Evolutionary conservation across 1,140 invertebrate genomes (phyloP).

Genomic region (Papilio xuthus): DNA sequence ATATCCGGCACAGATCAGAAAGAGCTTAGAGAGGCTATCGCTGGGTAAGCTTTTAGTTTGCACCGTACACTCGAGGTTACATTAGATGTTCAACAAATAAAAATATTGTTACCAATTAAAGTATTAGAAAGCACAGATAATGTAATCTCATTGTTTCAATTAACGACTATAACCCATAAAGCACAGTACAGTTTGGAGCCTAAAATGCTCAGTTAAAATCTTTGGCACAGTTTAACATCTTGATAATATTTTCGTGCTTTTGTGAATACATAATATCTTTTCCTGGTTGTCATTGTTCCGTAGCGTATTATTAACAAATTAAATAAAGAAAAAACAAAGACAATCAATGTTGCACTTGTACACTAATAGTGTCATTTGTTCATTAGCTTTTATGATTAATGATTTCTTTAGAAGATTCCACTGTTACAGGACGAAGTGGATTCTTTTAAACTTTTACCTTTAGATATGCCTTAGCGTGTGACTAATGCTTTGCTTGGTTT

Average conservation of each 20-base stretch:
- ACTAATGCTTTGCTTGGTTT: slow-evolving; percentile 82
- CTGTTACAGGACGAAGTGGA: slow-evolving; percentile 73
- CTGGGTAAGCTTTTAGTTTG: slow-evolving; percentile 85
- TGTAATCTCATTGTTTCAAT: slow-evolving; percentile 65
- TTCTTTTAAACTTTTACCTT: slow-evolving; percentile 63
- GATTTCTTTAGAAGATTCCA: slow-evolving; percentile 62
- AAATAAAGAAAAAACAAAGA: slow-evolving; percentile 54
- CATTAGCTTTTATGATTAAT: slow-evolving; percentile 77
- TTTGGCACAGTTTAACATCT: slow-evolving; percentile 72
- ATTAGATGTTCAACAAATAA: slow-evolving; percentile 51
- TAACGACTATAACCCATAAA: slow-evolving; percentile 68
- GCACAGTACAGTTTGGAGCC: slow-evolving; percentile 75
- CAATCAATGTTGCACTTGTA: slow-evolving; percentile 73
- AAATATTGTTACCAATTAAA: slow-evolving; percentile 44
- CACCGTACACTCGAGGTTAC: slow-evolving; percentile 70
- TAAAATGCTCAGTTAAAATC: slow-evolving; percentile 65
- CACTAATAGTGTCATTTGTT: slow-evolving; percentile 78
- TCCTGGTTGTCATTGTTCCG: slow-evolving; percentile 71
- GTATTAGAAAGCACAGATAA: slow-evolving; percentile 51
- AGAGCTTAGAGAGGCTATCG: slow-evolving; percentile 90
- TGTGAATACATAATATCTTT: slow-evolving; percentile 78
- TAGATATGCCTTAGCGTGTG: slow-evolving; percentile 78
- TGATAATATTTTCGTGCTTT: slow-evolving; percentile 75
- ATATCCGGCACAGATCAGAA: slow-evolving; percentile 94
- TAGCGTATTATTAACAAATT: slow-evolving; percentile 51